phyloP scores from a whole-genome alignment of 2,888 invertebrate species.

The Carterocephalus palaemon region DNA sequence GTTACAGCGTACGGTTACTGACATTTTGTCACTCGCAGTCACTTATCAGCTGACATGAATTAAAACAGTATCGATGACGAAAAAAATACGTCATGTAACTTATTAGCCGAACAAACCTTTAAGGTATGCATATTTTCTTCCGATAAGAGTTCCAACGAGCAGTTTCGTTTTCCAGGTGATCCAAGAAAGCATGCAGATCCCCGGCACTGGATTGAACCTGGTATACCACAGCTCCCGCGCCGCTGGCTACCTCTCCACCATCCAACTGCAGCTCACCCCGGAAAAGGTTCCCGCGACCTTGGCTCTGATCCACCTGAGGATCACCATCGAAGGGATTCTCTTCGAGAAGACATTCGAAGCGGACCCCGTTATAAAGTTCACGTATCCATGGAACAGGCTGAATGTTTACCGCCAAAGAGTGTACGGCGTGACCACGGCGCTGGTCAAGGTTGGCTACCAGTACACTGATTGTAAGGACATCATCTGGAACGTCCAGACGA shows the following conservation, averaged over 20 bases:
- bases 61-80: too few species aligned
- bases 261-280: slow-evolving; percentile 93
- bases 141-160: too few species aligned
- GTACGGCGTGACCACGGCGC: slow-evolving; percentile 96
- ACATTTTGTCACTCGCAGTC: too few species aligned
- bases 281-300: slow-evolving; percentile 88
- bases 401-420: slow-evolving; percentile 98
- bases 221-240: slow-evolving; percentile 98
- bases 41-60: too few species aligned
- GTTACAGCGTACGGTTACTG: too few species aligned
- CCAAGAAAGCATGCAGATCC: slow-evolving; percentile 95
- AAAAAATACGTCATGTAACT: too few species aligned
- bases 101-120: too few species aligned
- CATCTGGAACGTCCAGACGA: slow-evolving; percentile 97
- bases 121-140: too few species aligned
- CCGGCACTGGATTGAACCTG: slow-evolving; percentile 95
- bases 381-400: slow-evolving; percentile 97
- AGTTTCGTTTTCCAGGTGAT: slow-evolving; percentile 81
- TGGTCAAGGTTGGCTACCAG: slow-evolving; percentile 97
- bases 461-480: slow-evolving; percentile 94
- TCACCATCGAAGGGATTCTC: slow-evolving; percentile 96
- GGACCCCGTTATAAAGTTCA: slow-evolving; percentile 97
- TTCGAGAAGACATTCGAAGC: slow-evolving; percentile 97
- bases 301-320: slow-evolving; percentile 92
- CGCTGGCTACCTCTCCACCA: slow-evolving; percentile 94